Conservation (phyloP, 1,140 invertebrate genomes). For the Trachelipus rathkii region DNA sequence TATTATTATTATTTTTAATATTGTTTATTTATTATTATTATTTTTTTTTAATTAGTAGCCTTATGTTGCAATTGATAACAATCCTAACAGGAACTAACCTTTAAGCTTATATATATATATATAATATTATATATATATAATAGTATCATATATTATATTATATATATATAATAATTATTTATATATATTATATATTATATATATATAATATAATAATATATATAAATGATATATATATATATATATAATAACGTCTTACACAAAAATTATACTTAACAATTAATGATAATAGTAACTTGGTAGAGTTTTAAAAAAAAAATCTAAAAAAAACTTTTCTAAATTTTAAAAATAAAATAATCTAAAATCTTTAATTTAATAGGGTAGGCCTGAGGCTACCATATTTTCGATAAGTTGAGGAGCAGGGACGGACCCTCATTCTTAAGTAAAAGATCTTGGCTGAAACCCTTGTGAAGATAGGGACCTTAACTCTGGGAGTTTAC, state of each 20-base stretch:
- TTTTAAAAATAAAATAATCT: not conserved
- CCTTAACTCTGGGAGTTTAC: constrained; percentile 83
- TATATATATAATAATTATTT: not conserved
- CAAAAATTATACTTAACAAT: not conserved
- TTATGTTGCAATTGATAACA: too few species aligned
- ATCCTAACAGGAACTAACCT: too few species aligned
- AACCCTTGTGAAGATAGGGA: constrained; percentile 87
- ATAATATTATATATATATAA: not conserved
- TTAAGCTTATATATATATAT: too few species aligned
- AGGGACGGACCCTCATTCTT: constrained; percentile 85
- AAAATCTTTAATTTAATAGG: constrained; percentile 62
- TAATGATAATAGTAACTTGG: too few species aligned
- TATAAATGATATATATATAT: constrained; percentile 12
- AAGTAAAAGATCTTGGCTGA: constrained; percentile 89
- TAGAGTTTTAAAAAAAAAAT: too few species aligned
- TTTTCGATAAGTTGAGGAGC: constrained; percentile 88
- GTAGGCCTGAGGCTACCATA: constrained; percentile 88
- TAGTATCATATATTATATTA: too few species aligned
- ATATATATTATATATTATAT: constrained; percentile 15
- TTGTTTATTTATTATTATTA: too few species aligned
- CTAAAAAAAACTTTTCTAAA: not conserved
- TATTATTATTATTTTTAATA: too few species aligned
- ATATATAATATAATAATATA: not conserved
- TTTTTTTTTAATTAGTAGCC: too few species aligned
- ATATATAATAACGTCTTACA: not conserved